Evolutionary conservation across 1,140 invertebrate genomes (phyloP), one percentile per base, ranked within the genome.

Genomic region (Littorina saxatilis): DNA sequence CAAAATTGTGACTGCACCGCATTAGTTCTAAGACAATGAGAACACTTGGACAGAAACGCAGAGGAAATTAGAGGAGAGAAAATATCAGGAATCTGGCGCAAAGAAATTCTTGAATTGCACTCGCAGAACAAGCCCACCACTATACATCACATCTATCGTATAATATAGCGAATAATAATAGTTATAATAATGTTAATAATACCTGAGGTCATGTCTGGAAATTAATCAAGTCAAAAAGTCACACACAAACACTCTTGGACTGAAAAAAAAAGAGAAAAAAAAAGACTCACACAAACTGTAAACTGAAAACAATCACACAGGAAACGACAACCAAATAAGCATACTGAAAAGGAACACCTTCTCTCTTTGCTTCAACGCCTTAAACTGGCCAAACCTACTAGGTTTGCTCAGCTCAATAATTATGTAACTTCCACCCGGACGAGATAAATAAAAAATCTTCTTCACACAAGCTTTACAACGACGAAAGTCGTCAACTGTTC

Each of bases 171-270:
- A 27, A 20, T 68, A 68, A 68, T 39, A 1, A 66, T 77, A 66
- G 43, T 78, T 27, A 43, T 78, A 78, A 63, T 78, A 78, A 63
- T 78, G 55, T 63, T 63, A 78, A 78, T 66, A 47, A 68, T 68
- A 77, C 74, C 66, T 82, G 58, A 63, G 61, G 47, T 63, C 20
- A 76, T 37, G 63, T 68, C 61, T 77, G 74, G 61, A 74, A 81
- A 81, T 55, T 40, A 73, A 66, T 55, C 68, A 73, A 40, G 80
- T 77, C 55, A 74, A 72, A 74, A 72, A 52, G 66, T 77, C 50
- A 79, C 82, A 40, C 74, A 43, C 70, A 75, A 73, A 79, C 76
- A 40, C 47, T 66, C 43, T 29, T 76, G 61, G 79, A 80, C 72
- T 80, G 66, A 78, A 79, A 78, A 63, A 40, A 78, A n/a, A 77